These are phyloP conservation scores for Leptobrachium leishanense DNA, from an alignment of 2,113 vertebrate genomes.

Conservation along the genomic window DNA sequence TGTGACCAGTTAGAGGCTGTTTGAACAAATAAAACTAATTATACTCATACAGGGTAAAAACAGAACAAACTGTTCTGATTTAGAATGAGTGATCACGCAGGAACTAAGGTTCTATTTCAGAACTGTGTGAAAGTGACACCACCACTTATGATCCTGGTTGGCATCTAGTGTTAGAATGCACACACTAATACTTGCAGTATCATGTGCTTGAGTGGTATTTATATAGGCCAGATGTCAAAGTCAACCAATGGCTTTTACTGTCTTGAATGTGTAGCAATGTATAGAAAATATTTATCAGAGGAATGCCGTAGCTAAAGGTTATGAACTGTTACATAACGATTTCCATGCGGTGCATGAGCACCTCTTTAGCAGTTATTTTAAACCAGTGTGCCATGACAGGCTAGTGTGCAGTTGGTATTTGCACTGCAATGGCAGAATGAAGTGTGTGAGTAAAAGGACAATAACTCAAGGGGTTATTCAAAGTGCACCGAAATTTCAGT, in stretches of 20 bases:
- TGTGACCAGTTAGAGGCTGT: neutral
- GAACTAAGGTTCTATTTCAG: conserved; percentile 24
- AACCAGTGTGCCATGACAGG: too few relatives aligned
- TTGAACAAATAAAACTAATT: neutral
- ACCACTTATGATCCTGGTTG: conserved; percentile 26
- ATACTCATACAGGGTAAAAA: neutral
- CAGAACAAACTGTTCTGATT: conserved; percentile 8
- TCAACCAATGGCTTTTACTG: conserved; percentile 2
- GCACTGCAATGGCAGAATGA: too few relatives aligned
- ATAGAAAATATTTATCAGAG: neutral
- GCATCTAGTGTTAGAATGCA: conserved; percentile 32
- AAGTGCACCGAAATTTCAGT: too few relatives aligned
- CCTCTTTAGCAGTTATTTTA: too few relatives aligned
- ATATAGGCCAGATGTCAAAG: conserved; percentile 5
- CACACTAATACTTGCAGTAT: conserved; percentile 15
- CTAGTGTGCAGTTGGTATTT: too few relatives aligned
- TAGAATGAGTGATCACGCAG: conserved; percentile 12
- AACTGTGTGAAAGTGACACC: conserved; percentile 34
- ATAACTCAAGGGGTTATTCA: too few relatives aligned
- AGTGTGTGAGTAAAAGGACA: too few relatives aligned
- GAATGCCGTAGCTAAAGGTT: too few relatives aligned
- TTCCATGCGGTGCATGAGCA: too few relatives aligned
- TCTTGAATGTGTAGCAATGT: neutral
- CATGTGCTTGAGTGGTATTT: conserved; percentile 33
- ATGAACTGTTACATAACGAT: too few relatives aligned